Evolutionary conservation across 2,797 vertebrate species (phyloP), one percentile per base, ranked within the genome.

Genomic region (Hydrophis major): DNA sequence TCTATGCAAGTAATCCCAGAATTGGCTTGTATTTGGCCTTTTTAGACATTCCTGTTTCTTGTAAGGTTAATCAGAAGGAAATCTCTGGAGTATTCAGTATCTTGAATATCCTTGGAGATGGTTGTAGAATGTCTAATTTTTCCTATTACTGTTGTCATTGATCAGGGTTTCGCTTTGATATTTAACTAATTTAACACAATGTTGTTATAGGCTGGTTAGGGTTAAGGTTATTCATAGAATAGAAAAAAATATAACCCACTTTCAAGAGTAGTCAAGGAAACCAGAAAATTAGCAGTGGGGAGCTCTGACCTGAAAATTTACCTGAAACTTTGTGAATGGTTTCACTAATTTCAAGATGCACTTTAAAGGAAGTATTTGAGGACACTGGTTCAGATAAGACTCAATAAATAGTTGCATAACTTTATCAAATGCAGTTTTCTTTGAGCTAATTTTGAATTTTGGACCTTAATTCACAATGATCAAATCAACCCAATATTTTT

Each of bases 61-160:
- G 83, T 61, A 91, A 92, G 74, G 66, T 3, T 50, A 61, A 61
- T 92, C 93, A 92, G 55, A 94, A 95, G 88, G 0, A 93, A 94
- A 93, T 86, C 37, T 88, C 92, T 94, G 95, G 94, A 95, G 94
- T 93, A 93, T 94, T 93, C 87, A 56, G 93, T 93, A 93, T 93
- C 92, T 95, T 95, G 95, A 89, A 89, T 94, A 95, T 87, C 94
- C 63, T 93, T 89, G 16, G 37, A 78, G 22, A 25, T 92, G 92
- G 94, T 94, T 95, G 94, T 92, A 95, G 94, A 95, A 96, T 95
- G 93, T 94, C 95, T 94, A 94, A 1, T 91, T 92, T 93, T 96
- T 47, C 47, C 47, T 47, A 57, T 28, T 20, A 25, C 88, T 22
- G 11, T 91, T 53, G 60, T n/a, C 47, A 42, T 16, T 16, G 1